Conservation (phyloP, 2,888 invertebrate species). For the Pollenia angustigena region DNA sequence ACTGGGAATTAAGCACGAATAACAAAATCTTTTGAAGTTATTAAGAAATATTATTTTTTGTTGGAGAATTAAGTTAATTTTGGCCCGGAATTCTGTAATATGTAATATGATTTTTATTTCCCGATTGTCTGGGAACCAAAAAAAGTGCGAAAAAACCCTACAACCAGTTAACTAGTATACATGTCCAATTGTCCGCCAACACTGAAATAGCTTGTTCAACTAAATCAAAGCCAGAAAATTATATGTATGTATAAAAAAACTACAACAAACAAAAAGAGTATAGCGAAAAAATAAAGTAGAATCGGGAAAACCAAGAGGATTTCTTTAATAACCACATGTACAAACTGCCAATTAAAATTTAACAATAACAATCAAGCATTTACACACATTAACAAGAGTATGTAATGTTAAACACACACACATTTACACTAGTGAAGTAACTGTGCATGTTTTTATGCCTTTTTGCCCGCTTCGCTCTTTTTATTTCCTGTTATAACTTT, state of each 20-base stretch:
- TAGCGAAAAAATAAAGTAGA: background rate
- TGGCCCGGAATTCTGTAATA: too few species aligned
- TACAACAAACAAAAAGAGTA: background rate
- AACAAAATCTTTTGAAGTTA: too few species aligned
- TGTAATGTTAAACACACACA: constrained; percentile 6
- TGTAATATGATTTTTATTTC: too few species aligned
- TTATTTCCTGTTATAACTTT: background rate
- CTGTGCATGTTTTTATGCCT: background rate
- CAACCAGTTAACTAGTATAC: background rate
- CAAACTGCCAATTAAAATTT: constrained; percentile 62
- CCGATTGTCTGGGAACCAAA: too few species aligned
- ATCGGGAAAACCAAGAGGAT: constrained; percentile 18
- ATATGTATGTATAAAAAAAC: constrained; percentile 32
- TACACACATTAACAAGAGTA: constrained; percentile 20
- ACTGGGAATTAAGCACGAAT: too few species aligned
- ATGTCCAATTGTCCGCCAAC: background rate
- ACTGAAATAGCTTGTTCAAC: constrained; percentile 31
- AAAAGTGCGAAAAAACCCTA: too few species aligned
- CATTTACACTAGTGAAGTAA: too few species aligned
- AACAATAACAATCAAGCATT: constrained; percentile 43
- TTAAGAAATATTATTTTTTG: too few species aligned
- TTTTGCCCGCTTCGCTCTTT: background rate
- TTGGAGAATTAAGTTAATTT: too few species aligned
- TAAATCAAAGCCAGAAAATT: constrained; percentile 50
- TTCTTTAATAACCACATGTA: constrained; percentile 53